Base-by-base conservation (phyloP, 2,113 vertebrate genomes). In the Anser cygnoides region DNA sequence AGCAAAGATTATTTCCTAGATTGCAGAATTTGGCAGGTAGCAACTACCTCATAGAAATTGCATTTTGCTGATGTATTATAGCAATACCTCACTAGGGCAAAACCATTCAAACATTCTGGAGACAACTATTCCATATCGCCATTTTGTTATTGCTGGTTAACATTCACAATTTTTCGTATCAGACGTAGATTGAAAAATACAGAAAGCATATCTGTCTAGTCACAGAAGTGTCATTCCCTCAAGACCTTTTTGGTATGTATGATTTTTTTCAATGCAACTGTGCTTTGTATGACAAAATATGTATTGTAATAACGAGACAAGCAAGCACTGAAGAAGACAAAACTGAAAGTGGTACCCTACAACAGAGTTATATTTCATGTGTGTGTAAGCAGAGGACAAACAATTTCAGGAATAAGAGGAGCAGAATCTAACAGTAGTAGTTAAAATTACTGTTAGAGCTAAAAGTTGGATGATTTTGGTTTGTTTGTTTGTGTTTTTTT, bases 51-150 rank as follows among this genome's bases (percentile, higher is more conserved):
- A 70, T 65, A 83, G 72, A 86, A 92, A 87, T 9, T 71, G 39
- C 23, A 55, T 93, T 95, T 93, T 61, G 19, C 84, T 94, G 82
- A 85, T 81, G 13, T 66, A 90, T 83, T 84, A 58, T n/a, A 81
- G 86, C 80, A 93, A 63, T 84, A 91, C 22, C 33, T 93, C 22
- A 80, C 46, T 15, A 50, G 20, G 67, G 35, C 39, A 92, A 95
- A 93, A 55, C 10, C 43, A 75, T 70, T 92, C 67, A 81, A 62
- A 68, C 35, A 50, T 93, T 92, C 63, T 74, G 71, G 23, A 93
- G 77, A 61, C 67, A 91, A 43, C 67, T 89, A 61, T 89, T 88
- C 67, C 66, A 62, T 57, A 76, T 72, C 83, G 31, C 44, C 44
- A 87, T 86, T 95, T 87, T n/a, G 58, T 74, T 54, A 43, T 13